Evolutionary conservation across 2,113 vertebrate genomes (phyloP).

Genomic region (Cariama cristata): DNA sequence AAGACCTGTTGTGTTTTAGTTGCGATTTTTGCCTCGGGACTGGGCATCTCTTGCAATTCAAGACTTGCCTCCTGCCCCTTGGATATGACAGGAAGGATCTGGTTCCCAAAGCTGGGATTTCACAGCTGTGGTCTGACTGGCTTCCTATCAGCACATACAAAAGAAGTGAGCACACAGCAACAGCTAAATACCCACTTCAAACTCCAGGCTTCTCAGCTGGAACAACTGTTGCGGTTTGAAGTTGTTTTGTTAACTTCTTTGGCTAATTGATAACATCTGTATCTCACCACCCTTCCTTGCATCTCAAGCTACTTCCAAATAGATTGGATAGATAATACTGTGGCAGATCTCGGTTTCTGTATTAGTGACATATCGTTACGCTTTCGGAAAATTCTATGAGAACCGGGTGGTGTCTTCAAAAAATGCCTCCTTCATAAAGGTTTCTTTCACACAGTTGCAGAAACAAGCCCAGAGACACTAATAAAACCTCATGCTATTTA

Average conservation of each 20-base stretch:
- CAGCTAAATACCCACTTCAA: background rate
- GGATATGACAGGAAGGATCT: background rate
- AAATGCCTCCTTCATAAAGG: background rate
- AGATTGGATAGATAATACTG: background rate
- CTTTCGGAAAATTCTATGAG: background rate
- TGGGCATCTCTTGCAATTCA: background rate
- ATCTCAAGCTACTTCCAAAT: background rate
- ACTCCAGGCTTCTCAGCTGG: conserved; percentile 14
- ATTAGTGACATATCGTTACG: background rate
- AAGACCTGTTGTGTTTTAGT: background rate
- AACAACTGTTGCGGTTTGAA: conserved; percentile 47
- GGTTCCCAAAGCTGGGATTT: conserved; percentile 30
- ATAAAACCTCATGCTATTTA: background rate
- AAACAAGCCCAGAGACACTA: background rate
- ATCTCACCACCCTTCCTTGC: background rate
- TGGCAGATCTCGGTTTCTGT: background rate
- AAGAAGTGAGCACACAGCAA: background rate
- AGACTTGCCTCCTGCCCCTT: background rate
- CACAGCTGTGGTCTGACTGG: conserved; percentile 28
- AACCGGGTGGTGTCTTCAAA: background rate
- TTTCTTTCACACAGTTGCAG: background rate
- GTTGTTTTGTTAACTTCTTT: conserved; percentile 53
- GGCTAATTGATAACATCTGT: conserved; percentile 65
- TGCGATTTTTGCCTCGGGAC: background rate
- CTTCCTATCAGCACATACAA: background rate